Percentiles rank a stretch among this genome's conserved stretches.
These are phyloP conservation scores for Noctua janthina DNA, from an alignment of 2,888 invertebrate genomes.

Conservation along the genomic window DNA sequence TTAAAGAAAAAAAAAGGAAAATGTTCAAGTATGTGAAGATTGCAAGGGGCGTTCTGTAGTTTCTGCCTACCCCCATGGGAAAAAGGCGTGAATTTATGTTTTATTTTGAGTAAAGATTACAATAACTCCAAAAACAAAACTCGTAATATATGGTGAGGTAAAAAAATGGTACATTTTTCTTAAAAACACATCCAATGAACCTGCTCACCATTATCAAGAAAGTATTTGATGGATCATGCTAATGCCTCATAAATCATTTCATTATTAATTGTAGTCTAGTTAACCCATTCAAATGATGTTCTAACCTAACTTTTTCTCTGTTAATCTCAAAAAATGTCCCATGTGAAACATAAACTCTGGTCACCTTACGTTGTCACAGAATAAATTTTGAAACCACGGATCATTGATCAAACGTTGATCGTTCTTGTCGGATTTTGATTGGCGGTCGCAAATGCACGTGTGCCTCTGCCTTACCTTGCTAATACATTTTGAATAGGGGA, in stretches of 20 bases:
- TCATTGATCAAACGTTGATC: conserved; percentile 76
- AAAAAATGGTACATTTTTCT: too few relatives aligned
- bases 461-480: neutral
- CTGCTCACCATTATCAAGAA: neutral
- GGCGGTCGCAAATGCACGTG: conserved; percentile 67
- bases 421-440: conserved; percentile 71
- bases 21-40: too few relatives aligned
- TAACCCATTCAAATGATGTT: too few relatives aligned
- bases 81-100: neutral
- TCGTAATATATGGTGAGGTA: too few relatives aligned
- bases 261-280: too few relatives aligned
- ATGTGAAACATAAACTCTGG: neutral
- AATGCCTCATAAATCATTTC: too few relatives aligned
- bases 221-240: neutral
- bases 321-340: neutral
- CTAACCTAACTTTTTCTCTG: neutral
- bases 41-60: neutral
- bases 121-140: neutral
- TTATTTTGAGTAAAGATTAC: neutral
- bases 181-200: too few relatives aligned
- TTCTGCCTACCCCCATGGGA: neutral
- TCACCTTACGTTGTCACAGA: conserved; percentile 17
- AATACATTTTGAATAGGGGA: conserved; percentile 6
- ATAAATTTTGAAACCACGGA: conserved; percentile 63
- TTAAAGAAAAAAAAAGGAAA: too few relatives aligned